Conservation (phyloP, 2,888 invertebrate species). For the Harpalus rubripes region DNA sequence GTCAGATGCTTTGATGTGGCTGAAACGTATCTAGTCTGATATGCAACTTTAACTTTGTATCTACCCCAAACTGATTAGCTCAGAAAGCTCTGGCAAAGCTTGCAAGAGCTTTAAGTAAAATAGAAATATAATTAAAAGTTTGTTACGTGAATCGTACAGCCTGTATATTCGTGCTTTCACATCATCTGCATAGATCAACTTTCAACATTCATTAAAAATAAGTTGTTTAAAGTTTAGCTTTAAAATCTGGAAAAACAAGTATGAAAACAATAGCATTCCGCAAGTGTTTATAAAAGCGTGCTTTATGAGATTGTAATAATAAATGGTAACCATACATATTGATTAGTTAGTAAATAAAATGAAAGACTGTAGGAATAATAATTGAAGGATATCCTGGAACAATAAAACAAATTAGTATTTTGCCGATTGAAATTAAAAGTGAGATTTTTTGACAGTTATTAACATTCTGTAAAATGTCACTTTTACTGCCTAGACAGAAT, state of each 20-base stretch:
- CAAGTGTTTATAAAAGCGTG: background rate
- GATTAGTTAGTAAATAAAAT: too few species aligned
- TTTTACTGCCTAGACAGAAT: too few species aligned
- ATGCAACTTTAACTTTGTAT: slow-evolving; percentile 33
- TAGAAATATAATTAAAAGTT: slow-evolving; percentile 48
- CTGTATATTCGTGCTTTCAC: slow-evolving; percentile 27
- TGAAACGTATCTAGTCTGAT: slow-evolving; percentile 1
- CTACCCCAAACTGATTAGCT: slow-evolving; percentile 24
- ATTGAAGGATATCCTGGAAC: too few species aligned
- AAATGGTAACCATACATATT: too few species aligned
- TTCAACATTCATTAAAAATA: slow-evolving; percentile 41
- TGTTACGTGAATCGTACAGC: slow-evolving; percentile 2
- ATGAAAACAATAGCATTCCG: background rate
- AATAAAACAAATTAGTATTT: too few species aligned
- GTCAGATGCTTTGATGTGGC: background rate
- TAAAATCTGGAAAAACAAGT: background rate
- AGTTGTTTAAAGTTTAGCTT: slow-evolving; percentile 2
- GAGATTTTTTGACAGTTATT: too few species aligned
- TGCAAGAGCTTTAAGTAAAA: slow-evolving; percentile 21
- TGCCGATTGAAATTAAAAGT: too few species aligned
- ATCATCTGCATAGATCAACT: slow-evolving; percentile 25
- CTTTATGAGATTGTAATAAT: too few species aligned
- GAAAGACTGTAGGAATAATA: too few species aligned
- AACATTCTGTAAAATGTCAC: too few species aligned
- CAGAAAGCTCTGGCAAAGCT: slow-evolving; percentile 33